A percentile compares a stretch with the other conserved stretches of the same genome.
These are phyloP conservation scores for Trachymyrmex cornetzi DNA, from an alignment of 1,140 invertebrate species.

Conservation along the genomic window DNA sequence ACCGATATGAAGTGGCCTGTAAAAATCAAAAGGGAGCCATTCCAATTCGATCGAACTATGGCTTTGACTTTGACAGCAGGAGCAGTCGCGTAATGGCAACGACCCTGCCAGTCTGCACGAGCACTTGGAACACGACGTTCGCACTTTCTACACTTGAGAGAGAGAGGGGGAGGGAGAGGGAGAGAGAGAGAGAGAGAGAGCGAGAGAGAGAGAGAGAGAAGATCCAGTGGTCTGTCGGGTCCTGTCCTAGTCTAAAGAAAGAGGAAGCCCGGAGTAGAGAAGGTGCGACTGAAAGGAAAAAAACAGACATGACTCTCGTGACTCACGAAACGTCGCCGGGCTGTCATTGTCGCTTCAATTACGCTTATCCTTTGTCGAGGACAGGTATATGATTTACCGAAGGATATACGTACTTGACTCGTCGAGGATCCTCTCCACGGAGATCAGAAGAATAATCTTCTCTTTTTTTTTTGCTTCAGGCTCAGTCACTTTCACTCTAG, in stretches of 20 bases:
- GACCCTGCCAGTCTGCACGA: background rate
- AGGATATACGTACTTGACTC: background rate
- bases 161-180: too few relatives aligned
- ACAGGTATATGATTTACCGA: background rate
- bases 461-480: background rate
- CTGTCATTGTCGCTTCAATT: background rate
- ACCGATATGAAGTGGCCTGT: background rate
- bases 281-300: background rate
- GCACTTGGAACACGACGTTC: too few relatives aligned
- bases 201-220: background rate
- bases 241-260: background rate
- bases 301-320: background rate
- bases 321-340: background rate
- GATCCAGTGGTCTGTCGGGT: background rate
- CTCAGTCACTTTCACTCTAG: background rate
- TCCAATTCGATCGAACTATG: background rate
- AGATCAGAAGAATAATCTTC: background rate
- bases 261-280: too few relatives aligned
- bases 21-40: background rate
- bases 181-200: background rate
- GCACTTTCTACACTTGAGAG: slow-evolving; percentile 7
- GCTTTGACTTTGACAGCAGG: slow-evolving; percentile 2
- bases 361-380: background rate
- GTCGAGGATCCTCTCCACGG: background rate
- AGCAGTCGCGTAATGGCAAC: slow-evolving; percentile 39